A percentile compares a stretch with the other conserved stretches of the same genome.
phyloP scores from a whole-genome alignment of 1,140 invertebrate species.

The Pseudachorutes palmiensis region DNA sequence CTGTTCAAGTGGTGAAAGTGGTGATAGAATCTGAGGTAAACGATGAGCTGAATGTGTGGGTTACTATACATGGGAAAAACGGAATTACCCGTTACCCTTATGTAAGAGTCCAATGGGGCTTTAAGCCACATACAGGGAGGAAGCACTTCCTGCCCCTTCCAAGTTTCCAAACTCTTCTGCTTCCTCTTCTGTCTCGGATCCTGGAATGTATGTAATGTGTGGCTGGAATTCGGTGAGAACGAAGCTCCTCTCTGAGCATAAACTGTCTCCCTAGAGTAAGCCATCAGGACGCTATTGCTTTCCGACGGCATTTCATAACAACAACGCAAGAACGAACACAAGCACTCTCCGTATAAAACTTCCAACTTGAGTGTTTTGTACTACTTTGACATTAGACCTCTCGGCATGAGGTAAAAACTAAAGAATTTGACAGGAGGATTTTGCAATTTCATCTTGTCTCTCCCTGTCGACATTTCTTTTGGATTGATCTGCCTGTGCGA shows the following conservation, averaged over 20 bases:
- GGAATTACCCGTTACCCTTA: too few relatives aligned
- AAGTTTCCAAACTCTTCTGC: neutral
- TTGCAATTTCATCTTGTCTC: neutral
- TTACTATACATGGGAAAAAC: neutral
- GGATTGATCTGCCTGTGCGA: too few relatives aligned
- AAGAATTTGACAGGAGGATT: too few relatives aligned
- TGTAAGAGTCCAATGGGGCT: too few relatives aligned
- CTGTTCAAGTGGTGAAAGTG: conserved; percentile 5
- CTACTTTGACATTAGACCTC: too few relatives aligned
- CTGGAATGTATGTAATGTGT: conserved; percentile 2
- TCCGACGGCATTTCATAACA: neutral
- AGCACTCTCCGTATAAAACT: too few relatives aligned
- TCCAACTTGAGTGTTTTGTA: too few relatives aligned
- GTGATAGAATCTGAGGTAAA: neutral
- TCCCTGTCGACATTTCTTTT: too few relatives aligned
- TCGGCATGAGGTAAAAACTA: neutral
- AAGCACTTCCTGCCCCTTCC: too few relatives aligned
- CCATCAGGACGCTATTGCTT: neutral
- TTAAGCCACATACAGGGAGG: too few relatives aligned
- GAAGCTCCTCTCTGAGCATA: neutral
- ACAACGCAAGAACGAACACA: too few relatives aligned
- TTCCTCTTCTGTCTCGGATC: neutral
- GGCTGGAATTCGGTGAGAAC: conserved; percentile 11
- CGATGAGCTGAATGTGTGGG: conserved; percentile 3
- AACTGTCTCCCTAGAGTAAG: conserved; percentile 2